A percentile compares a stretch with the other conserved stretches of the same genome.
Conservation (phyloP, 2,888 invertebrate species). For the Coleophora flavipennella region DNA sequence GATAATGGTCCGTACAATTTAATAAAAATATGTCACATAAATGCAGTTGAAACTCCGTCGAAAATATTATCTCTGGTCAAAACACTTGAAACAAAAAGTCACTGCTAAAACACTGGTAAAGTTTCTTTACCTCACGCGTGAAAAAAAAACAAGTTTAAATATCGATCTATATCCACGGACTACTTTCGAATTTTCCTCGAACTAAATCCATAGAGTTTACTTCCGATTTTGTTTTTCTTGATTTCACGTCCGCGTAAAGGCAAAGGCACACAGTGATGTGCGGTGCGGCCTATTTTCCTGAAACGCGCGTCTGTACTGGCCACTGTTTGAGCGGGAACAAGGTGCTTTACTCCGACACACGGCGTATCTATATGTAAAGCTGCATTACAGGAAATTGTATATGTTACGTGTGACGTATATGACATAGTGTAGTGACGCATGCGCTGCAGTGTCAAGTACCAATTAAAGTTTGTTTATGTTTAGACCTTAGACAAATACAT, state of each 20-base stretch:
- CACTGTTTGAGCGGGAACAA: conserved; percentile 22
- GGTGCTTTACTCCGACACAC: neutral
- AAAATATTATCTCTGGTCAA: neutral
- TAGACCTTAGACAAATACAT: no score
- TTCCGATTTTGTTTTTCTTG: conserved; percentile 30
- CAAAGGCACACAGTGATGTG: conserved; percentile 21
- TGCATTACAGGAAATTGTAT: conserved; percentile 27
- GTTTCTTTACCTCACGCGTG: neutral
- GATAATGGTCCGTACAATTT: no score
- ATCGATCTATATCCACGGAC: neutral
- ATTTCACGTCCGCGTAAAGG: conserved; percentile 30
- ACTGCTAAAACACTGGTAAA: neutral
- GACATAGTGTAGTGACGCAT: conserved; percentile 26
- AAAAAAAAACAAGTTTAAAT: conserved; percentile 14
- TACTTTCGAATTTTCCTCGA: conserved; percentile 11
- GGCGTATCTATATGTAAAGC: conserved; percentile 16
- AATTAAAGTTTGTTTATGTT: no score
- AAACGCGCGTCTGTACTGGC: conserved; percentile 43
- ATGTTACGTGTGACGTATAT: conserved; percentile 10
- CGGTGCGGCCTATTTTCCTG: conserved; percentile 53
- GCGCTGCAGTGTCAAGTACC: no score
- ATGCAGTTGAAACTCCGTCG: neutral
- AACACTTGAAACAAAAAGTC: neutral
- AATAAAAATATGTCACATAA: no score
- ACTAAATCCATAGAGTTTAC: conserved; percentile 26